These are phyloP conservation scores for Irena cyanogastra DNA, from an alignment of 2,113 vertebrate genomes.

Conservation along the genomic window DNA sequence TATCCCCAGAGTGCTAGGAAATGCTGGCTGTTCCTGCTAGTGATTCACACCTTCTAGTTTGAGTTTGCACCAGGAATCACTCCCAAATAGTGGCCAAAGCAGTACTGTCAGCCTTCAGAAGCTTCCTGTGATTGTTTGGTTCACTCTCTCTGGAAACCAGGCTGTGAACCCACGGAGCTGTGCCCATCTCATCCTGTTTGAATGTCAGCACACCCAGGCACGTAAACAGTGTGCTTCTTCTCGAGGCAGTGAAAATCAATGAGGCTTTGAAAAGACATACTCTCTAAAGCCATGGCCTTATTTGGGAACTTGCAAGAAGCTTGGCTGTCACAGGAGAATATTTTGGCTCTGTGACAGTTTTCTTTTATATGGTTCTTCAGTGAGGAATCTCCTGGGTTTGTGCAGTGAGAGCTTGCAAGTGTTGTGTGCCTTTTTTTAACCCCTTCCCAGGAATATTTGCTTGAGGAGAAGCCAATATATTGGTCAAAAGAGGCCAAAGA, in stretches of 20 bases:
- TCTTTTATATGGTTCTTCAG: slow-evolving; percentile 10
- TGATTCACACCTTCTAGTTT: not conserved
- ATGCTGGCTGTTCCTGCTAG: not conserved
- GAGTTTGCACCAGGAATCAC: not conserved
- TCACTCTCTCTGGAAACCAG: not conserved
- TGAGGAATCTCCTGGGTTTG: not conserved
- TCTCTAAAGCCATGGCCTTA: slow-evolving; percentile 52
- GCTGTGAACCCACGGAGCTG: not conserved
- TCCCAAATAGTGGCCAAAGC: not conserved
- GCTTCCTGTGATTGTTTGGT: not conserved
- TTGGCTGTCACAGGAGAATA: slow-evolving; percentile 43
- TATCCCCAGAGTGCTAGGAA: not conserved
- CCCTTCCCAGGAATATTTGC: not conserved
- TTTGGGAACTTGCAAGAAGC: slow-evolving; percentile 54
- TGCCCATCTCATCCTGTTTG: not conserved
- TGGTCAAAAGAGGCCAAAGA: not conserved
- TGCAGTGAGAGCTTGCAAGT: not conserved
- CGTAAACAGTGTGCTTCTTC: slow-evolving; percentile 45
- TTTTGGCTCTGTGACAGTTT: slow-evolving; percentile 45
- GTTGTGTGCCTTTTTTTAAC: not conserved
- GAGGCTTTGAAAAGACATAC: slow-evolving; percentile 40
- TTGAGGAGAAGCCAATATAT: not conserved
- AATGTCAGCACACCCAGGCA: slow-evolving; percentile 6
- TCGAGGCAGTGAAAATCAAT: slow-evolving; percentile 27
- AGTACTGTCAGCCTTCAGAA: not conserved